These are phyloP conservation scores for Ellobium chinense DNA, from an alignment of 2,888 invertebrate species.

Conservation along the genomic window DNA sequence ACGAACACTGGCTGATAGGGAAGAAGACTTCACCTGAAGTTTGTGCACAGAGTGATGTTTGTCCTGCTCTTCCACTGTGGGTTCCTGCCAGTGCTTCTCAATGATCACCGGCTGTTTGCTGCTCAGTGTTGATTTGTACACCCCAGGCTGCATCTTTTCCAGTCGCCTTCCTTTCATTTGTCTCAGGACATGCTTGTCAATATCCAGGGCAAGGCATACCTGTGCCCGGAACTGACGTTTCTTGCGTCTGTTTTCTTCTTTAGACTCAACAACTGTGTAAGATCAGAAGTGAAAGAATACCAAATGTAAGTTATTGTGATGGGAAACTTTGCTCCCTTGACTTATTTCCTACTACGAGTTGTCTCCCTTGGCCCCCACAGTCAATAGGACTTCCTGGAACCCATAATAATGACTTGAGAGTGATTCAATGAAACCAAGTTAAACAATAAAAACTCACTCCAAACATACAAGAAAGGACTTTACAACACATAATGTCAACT, in stretches of 20 bases:
- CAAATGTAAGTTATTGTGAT: no score
- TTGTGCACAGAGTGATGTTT: conserved; percentile 76
- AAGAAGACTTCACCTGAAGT: conserved; percentile 70
- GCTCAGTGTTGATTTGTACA: conserved; percentile 72
- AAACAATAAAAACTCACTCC: no score
- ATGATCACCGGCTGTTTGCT: conserved; percentile 74
- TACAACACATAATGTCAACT: no score
- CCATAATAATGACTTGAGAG: no score
- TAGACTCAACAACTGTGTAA: conserved; percentile 73
- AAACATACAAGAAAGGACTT: no score
- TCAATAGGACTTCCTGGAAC: no score
- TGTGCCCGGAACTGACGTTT: conserved; percentile 73
- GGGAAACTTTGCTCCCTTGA: no score
- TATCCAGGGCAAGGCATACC: conserved; percentile 76
- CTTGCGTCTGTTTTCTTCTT: conserved; percentile 69
- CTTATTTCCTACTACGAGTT: no score
- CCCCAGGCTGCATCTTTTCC: conserved; percentile 73
- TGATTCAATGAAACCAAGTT: no score
- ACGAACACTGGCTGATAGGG: no score
- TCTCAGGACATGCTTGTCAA: conserved; percentile 77
- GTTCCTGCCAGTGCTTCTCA: conserved; percentile 78
- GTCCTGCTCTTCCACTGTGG: conserved; percentile 72
- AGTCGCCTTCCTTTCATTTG: conserved; percentile 77
- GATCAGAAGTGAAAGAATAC: no score
- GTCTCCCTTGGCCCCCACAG: no score